phyloP scores from a whole-genome alignment of 64 coral and sea anemone species.

The Montipora capricornis region DNA sequence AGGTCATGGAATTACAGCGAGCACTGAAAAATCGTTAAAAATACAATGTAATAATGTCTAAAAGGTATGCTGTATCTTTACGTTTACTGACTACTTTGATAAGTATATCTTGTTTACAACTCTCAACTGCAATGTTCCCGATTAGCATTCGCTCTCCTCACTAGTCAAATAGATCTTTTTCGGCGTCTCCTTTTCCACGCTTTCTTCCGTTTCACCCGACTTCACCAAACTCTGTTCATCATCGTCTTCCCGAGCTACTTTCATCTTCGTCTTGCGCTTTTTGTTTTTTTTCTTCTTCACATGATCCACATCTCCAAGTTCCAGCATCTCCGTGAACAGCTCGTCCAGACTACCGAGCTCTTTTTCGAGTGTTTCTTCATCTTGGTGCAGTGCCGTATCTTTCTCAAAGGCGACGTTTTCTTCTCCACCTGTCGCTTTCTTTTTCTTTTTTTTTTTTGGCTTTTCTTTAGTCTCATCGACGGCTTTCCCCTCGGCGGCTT shows the following conservation, averaged over 20 bases:
- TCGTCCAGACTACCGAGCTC: background rate
- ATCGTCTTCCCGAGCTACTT: background rate
- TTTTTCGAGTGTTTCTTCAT: slow-evolving; percentile 6
- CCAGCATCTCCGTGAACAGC: no score
- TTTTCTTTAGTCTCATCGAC: background rate
- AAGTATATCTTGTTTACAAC: background rate
- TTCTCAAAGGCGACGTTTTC: background rate
- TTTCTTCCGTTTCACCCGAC: slow-evolving; percentile 1
- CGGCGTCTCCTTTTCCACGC: background rate
- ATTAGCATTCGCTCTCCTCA: background rate
- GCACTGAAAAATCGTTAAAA: no score
- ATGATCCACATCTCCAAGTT: background rate
- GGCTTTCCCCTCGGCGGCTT: background rate
- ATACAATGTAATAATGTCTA: no score
- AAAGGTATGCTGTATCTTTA: no score
- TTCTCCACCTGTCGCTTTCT: background rate
- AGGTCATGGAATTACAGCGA: no score
- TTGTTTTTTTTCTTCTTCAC: background rate
- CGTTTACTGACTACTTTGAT: no score
- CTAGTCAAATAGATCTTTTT: background rate
- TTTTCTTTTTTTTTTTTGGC: background rate
- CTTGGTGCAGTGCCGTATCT: background rate
- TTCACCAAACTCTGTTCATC: background rate
- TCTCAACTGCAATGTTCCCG: background rate
- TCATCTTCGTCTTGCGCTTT: slow-evolving; percentile 18